Percentiles rank a stretch among this genome's conserved stretches.
Conservation (phyloP, 2,113 vertebrate species). For the Physeter macrocephalus region DNA sequence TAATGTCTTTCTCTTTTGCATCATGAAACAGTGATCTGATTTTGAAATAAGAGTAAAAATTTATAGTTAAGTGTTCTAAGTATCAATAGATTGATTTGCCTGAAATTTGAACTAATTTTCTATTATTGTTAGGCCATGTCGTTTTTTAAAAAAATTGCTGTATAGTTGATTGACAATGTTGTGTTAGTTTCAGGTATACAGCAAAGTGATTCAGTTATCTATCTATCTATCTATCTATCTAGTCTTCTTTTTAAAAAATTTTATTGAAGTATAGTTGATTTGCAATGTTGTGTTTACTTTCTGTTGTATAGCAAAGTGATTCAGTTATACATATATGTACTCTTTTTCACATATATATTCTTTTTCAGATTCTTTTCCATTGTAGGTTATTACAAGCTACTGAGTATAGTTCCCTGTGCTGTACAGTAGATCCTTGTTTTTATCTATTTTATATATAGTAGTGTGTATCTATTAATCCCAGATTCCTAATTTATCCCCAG, state of each 20-base stretch:
- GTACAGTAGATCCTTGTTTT: not conserved
- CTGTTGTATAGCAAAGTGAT: too few relatives aligned
- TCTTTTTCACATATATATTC: not conserved
- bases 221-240: not conserved
- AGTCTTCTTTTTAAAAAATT: not conserved
- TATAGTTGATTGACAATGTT: not conserved
- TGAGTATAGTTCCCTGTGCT: not conserved
- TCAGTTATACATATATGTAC: too few relatives aligned
- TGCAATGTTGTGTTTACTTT: too few relatives aligned
- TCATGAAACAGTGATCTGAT: not conserved
- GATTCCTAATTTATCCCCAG: not conserved
- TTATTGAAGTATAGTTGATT: not conserved
- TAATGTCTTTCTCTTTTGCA: not conserved
- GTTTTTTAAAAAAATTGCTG: not conserved
- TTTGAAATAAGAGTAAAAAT: not conserved
- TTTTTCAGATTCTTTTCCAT: not conserved
- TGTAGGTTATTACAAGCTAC: not conserved
- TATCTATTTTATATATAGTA: not conserved
- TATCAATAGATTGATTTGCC: not conserved
- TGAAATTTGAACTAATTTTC: slow-evolving; percentile 22
- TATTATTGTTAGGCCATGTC: not conserved
- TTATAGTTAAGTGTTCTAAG: not conserved
- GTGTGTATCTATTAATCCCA: not conserved
- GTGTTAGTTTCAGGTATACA: not conserved
- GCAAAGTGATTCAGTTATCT: not conserved